phyloP scores from a whole-genome alignment of 2,888 invertebrate species.

The Sinohyriopsis cumingii region DNA sequence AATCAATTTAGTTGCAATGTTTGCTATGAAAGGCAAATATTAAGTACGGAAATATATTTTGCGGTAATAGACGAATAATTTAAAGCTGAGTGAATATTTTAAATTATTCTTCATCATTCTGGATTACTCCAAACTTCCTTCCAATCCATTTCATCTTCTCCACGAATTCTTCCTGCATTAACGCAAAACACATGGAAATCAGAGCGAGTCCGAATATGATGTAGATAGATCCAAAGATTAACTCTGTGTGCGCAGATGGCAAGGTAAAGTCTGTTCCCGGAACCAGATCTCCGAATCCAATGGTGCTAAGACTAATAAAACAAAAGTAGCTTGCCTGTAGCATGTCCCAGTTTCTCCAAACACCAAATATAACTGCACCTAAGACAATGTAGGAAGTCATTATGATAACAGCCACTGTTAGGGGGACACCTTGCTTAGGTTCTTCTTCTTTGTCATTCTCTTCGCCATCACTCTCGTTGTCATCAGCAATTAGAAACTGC shows the following conservation, averaged over 20 bases:
- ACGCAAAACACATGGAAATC: conserved; percentile 71
- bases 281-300: conserved; percentile 71
- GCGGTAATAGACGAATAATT: no score
- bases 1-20: no score
- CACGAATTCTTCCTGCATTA: conserved; percentile 71
- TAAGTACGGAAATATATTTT: no score
- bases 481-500: neutral
- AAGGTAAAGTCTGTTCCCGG: conserved; percentile 61
- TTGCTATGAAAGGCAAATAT: no score
- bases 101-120: no score
- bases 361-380: conserved; percentile 90
- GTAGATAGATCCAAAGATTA: conserved; percentile 63
- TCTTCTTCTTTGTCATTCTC: conserved; percentile 8
- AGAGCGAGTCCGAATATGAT: conserved; percentile 71
- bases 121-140: conserved; percentile 58
- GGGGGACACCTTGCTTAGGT: conserved; percentile 79
- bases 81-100: no score
- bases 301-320: conserved; percentile 71
- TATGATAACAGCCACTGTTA: conserved; percentile 88
- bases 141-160: conserved; percentile 63
- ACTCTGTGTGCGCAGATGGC: conserved; percentile 54
- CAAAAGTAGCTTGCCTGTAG: conserved; percentile 81
- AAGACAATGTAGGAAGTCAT: conserved; percentile 91
- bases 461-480: conserved; percentile 5
- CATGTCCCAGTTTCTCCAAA: conserved; percentile 94